Evolutionary conservation across 2,113 vertebrate genomes (phyloP), one percentile per base, ranked within the genome.

Genomic region (Hippocampus guttulatus): DNA sequence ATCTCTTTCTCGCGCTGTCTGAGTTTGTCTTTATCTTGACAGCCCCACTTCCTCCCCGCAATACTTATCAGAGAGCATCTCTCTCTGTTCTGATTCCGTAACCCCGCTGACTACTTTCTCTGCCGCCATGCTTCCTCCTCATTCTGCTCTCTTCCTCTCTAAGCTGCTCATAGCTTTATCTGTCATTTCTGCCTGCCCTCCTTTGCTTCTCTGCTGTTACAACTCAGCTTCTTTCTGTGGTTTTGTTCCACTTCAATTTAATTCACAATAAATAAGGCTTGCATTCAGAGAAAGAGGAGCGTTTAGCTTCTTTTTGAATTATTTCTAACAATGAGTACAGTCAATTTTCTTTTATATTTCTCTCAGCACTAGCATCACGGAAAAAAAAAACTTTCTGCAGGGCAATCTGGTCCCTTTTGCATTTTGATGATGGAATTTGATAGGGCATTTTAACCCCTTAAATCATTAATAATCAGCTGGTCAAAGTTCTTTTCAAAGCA

Each of bases 61-160:
- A 74, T 80, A 78, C 86, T 88, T 85, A 88, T 90, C 88, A 10
- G 79, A 84, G 76, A 84, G 76, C 85, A 88, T 89, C 89, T 84
- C 78, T 83, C 82, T 75, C 76, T 81, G 57, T 55, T 81, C 79
- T 82, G 84, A 86, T 84, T 88, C 85, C 78, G 75, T 77, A 77
- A 68, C 76, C 74, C 71, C 71, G 66, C 73, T 64, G 75, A 7
- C 75, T 69, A 68, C 79, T 81, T 78, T 78, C 82, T 68, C 80
- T 80, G 79, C 81, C 78, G 83, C 79, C 74, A 65, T 80, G 73
- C 82, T 87, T 87, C 86, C 78, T 85, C 65, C 73, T 85, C 76
- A 87, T 85, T 86, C 79, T 78, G 82, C 79, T 68, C 77, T 81
- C 82, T 87, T 85, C 79, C 82, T 88, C 79, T 84, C 70, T 79